These are phyloP conservation scores for Pristionchus arcanus DNA, from an alignment of 2,888 invertebrate species.

Conservation along the genomic window DNA sequence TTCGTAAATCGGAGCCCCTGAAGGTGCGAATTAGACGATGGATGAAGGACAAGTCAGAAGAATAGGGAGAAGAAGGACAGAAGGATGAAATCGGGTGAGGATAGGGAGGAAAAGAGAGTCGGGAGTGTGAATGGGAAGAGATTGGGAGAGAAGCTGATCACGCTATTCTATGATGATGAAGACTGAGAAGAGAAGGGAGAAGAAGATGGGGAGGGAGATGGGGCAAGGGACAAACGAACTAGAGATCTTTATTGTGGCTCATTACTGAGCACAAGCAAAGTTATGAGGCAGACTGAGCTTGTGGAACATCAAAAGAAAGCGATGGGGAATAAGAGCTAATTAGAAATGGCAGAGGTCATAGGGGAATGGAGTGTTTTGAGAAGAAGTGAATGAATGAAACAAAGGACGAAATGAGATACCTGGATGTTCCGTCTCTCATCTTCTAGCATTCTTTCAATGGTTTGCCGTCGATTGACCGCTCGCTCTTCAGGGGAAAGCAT, in stretches of 20 bases:
- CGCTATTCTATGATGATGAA: constrained; percentile 31
- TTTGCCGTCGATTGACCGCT: constrained; percentile 87
- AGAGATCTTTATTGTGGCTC: constrained; percentile 31
- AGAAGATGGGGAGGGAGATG: not conserved
- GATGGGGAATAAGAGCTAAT: not conserved
- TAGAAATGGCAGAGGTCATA: constrained; percentile 1
- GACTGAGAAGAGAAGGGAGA: not conserved
- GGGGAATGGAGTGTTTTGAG: not conserved
- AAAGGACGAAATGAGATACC: constrained; percentile 59
- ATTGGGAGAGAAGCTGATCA: constrained; percentile 29
- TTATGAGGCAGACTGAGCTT: constrained; percentile 33
- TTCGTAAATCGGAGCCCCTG: constrained; percentile 67
- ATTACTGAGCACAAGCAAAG: constrained; percentile 16
- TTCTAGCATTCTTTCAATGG: constrained; percentile 89
- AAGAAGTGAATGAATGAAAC: not conserved
- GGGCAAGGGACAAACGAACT: constrained; percentile 21
- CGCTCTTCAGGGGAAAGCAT: constrained; percentile 85
- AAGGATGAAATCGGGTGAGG: not conserved
- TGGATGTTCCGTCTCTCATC: constrained; percentile 73
- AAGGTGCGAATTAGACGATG: constrained; percentile 38
- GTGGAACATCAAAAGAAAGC: constrained; percentile 44
- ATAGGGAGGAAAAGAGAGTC: constrained; percentile 35
- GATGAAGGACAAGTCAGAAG: not conserved
- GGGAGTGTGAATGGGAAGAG: constrained; percentile 46
- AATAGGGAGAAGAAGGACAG: not conserved